Evolutionary conservation across 1,140 invertebrate species (phyloP).

Genomic region (Apis cerana): DNA sequence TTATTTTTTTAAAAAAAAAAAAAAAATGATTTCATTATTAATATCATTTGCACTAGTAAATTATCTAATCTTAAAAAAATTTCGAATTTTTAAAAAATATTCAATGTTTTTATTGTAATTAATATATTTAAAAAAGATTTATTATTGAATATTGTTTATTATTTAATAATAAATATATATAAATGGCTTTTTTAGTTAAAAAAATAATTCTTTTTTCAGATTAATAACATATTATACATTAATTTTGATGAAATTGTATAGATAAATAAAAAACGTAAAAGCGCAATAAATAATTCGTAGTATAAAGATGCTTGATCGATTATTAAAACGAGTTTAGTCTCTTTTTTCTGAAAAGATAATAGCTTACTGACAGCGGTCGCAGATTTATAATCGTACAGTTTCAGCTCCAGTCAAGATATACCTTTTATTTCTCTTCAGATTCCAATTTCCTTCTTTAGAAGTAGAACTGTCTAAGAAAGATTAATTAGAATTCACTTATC

Average conservation of each 20-base stretch:
- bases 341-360: neutral
- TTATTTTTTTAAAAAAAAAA: too few species aligned
- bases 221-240: neutral
- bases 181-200: too few species aligned
- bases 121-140: too few species aligned
- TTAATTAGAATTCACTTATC: slow-evolving; percentile 11
- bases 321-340: neutral
- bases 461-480: slow-evolving; percentile 2
- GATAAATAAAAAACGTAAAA: neutral
- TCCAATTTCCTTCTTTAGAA: neutral
- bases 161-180: too few species aligned
- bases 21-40: too few species aligned
- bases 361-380: neutral
- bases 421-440: slow-evolving; percentile 7
- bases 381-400: neutral
- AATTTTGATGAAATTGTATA: neutral
- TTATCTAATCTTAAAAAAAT: too few species aligned
- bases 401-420: neutral
- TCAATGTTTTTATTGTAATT: too few species aligned
- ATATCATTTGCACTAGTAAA: too few species aligned
- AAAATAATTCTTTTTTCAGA: too few species aligned
- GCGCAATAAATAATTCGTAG: neutral
- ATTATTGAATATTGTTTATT: too few species aligned
- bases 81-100: too few species aligned
- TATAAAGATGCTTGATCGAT: neutral